Percentiles rank a stretch among this genome's conserved stretches.
These are phyloP conservation scores for Lymantria dispar DNA, from an alignment of 2,888 invertebrate species.

Conservation along the genomic window DNA sequence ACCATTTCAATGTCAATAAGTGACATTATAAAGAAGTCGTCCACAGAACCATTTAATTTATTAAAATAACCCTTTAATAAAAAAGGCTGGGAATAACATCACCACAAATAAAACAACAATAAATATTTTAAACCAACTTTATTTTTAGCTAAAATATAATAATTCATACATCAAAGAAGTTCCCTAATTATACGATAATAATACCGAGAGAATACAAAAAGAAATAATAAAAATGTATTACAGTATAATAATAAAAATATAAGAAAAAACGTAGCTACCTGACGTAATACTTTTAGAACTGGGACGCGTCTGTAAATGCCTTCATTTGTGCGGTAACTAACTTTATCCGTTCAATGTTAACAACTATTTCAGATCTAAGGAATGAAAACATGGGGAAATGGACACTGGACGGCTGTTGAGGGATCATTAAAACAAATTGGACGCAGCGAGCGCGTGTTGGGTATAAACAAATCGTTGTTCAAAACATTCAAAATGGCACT, in stretches of 20 bases:
- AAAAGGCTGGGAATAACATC: too few relatives aligned
- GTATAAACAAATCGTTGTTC: constrained; percentile 29
- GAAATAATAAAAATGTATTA: constrained; percentile 42
- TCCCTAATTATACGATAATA: constrained; percentile 72
- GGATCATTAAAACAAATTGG: constrained; percentile 14
- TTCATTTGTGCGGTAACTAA: constrained; percentile 48
- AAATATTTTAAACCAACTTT: constrained; percentile 80
- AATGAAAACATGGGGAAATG: constrained; percentile 43
- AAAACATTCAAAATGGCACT: constrained; percentile 41
- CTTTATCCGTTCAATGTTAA: constrained; percentile 29
- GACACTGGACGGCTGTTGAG: constrained; percentile 70
- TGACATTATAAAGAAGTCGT: too few relatives aligned
- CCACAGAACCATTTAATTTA: too few relatives aligned
- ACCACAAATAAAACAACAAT: constrained; percentile 51
- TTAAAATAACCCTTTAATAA: too few relatives aligned
- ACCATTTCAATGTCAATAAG: too few relatives aligned
- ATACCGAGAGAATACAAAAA: constrained; percentile 67
- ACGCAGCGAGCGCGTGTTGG: constrained; percentile 10
- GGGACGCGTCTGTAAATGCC: constrained; percentile 35
- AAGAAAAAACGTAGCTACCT: constrained; percentile 58
- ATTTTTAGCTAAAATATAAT: constrained; percentile 83
- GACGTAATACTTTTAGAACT: constrained; percentile 44
- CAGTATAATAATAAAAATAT: constrained; percentile 21
- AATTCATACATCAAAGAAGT: constrained; percentile 82
- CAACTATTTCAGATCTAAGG: constrained; percentile 49